Base-by-base conservation (phyloP, 1,140 invertebrate species). In the Pseudoatta argentina region DNA sequence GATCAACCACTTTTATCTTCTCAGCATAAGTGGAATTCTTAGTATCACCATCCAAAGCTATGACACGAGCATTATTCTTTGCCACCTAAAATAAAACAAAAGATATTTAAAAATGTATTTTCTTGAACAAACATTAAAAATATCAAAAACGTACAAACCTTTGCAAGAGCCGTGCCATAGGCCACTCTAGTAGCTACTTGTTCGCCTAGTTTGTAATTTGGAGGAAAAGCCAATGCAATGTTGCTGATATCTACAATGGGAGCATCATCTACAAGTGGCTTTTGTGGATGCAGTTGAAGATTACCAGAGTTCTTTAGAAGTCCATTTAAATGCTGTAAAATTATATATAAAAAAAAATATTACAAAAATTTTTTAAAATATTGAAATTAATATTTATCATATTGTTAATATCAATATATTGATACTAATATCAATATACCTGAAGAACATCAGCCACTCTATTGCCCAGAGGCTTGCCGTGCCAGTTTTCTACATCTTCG, bases 21-120 rank as follows among this genome's bases (percentile, higher is more conserved):
- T 99, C 98, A 24, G 99, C 98, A 95, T 97, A 99, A 0, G 99
- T 99, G 0, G 99, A 99, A 94, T 99, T 99, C 95, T 99, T 99
- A 51, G 99, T 99, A 94, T 99, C 99, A 71, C 98, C 99, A 94
- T 99, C 99, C 69, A 99, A 94, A 72, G 98, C 98, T 93, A 99
- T 97, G 8, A 99, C 98, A 78, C 98, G 96, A 21, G 96, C 92
- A 95, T 98, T 99, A 85, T 96, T 97, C 86, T 98, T 96, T 0
- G 98, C 99, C 81, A 98, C 96, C 95, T 95, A 34, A 27, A 92
- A 87, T 24, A 72, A 81, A 67, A 85, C 30, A 59, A 73, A 72
- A 18, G 18, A 44, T 82, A 30, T 39, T 12, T 57, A 1, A 8
- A 2, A 39, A 63, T 83, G 3, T 61, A 39, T 85, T 59, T 51